These are phyloP conservation scores for Callithrix jacchus DNA, from an alignment of 2,113 vertebrate species.

Conservation along the genomic window DNA sequence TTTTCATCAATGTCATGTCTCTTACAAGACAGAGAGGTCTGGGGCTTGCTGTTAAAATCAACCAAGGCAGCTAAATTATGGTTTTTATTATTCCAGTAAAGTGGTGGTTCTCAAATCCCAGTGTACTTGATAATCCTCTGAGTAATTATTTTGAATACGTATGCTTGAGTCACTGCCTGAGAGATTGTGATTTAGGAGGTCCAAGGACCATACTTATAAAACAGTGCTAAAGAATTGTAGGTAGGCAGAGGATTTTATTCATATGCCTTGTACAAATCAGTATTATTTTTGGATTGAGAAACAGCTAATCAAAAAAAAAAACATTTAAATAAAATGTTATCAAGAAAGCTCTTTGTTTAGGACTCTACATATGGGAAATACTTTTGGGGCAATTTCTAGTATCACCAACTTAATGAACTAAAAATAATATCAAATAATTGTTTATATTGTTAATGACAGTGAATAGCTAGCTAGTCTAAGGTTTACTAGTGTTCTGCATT, in stretches of 20 bases:
- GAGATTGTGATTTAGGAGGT: background rate
- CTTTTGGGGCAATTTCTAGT: background rate
- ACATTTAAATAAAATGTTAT: background rate
- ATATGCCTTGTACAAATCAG: background rate
- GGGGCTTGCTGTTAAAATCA: background rate
- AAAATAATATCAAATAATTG: background rate
- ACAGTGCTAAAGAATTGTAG: background rate
- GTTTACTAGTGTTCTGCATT: background rate
- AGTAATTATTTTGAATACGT: background rate
- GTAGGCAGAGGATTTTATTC: background rate
- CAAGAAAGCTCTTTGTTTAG: background rate
- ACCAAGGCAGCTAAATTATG: background rate
- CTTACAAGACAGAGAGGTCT: background rate
- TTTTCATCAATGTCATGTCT: background rate
- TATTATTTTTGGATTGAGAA: background rate
- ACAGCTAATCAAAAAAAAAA: conserved; percentile 26
- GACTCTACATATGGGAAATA: background rate
- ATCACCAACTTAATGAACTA: background rate
- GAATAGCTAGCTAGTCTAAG: background rate
- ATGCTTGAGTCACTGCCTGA: background rate
- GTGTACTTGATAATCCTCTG: background rate
- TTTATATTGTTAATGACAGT: background rate
- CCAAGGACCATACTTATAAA: background rate
- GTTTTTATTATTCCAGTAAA: background rate
- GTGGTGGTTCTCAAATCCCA: background rate